Conservation (phyloP, 2,888 invertebrate species). For the Polydesmus complanatus region DNA sequence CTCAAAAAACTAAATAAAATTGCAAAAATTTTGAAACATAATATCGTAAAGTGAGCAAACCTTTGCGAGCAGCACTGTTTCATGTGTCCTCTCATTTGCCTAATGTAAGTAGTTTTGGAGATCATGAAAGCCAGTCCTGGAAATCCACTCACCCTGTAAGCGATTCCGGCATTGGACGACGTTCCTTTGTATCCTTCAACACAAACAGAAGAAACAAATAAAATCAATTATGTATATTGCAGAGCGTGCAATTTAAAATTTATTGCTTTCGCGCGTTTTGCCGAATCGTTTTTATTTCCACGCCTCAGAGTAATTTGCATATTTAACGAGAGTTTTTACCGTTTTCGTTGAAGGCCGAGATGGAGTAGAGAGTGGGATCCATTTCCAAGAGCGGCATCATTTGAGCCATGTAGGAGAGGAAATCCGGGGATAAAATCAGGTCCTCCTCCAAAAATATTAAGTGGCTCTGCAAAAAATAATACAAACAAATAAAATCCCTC, state of each 20-base stretch:
- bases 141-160: constrained; percentile 15
- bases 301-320: too few relatives aligned
- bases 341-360: constrained; percentile 34
- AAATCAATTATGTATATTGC: too few relatives aligned
- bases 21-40: too few relatives aligned
- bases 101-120: constrained; percentile 13
- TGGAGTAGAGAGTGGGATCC: constrained; percentile 32
- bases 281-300: too few relatives aligned
- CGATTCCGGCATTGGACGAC: constrained; percentile 3
- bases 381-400: constrained; percentile 30
- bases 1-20: too few relatives aligned
- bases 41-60: neutral
- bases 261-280: too few relatives aligned
- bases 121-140: constrained; percentile 16
- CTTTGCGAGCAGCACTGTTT: constrained; percentile 14
- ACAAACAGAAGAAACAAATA: neutral
- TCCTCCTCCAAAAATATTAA: constrained; percentile 39
- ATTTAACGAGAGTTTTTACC: too few relatives aligned
- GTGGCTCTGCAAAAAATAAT: constrained; percentile 27
- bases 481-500: neutral
- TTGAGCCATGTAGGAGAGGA: constrained; percentile 36
- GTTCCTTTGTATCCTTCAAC: constrained; percentile 9
- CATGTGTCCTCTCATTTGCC: constrained; percentile 14
- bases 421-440: constrained; percentile 37
- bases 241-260: too few relatives aligned